Evolutionary conservation across 2,113 vertebrate genomes (phyloP).

Genomic region (Hemibagrus wyckioides): DNA sequence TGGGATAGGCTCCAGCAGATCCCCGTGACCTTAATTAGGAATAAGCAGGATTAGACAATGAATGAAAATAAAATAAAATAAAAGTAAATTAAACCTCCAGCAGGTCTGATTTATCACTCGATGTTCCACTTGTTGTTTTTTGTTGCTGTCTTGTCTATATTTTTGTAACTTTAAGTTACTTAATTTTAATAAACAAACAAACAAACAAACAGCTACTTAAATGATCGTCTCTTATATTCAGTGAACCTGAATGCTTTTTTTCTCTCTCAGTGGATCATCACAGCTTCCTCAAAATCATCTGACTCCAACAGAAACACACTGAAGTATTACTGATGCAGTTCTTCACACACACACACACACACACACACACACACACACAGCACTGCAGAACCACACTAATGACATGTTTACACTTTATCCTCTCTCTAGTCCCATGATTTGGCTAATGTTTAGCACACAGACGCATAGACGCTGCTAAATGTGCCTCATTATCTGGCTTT

Average conservation of each 20-base stretch:
- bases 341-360: background rate
- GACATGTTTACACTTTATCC: constrained; percentile 2
- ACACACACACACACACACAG: constrained; percentile 7
- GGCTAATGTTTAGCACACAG: background rate
- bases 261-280: background rate
- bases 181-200: constrained; percentile 1
- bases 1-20: no score
- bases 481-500: background rate
- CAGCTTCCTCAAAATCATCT: background rate
- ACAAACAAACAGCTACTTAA: background rate
- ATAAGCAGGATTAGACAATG: no score
- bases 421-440: background rate
- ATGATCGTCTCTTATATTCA: background rate
- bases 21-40: no score
- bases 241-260: background rate
- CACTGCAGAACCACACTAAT: constrained; percentile 1
- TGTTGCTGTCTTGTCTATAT: no score
- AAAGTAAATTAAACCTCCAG: no score
- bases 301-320: background rate
- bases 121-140: no score
- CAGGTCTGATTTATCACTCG: no score
- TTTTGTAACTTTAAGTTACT: no score
- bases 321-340: background rate
- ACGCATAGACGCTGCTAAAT: background rate
- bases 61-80: no score